phyloP scores from a whole-genome alignment of 2,888 invertebrate species.

The Amiota mariae region DNA sequence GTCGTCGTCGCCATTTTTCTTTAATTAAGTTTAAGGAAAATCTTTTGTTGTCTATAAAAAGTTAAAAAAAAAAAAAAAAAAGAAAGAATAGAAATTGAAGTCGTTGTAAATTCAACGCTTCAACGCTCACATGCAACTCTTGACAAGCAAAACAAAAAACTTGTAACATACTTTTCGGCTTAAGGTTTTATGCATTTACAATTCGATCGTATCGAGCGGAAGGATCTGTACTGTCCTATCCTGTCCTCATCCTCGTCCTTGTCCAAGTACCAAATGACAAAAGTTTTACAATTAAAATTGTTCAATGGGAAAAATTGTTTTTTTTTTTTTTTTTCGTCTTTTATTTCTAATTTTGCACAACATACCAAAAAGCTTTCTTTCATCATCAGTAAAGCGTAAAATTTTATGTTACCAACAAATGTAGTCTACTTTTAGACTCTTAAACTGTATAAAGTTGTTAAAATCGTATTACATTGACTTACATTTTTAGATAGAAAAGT shows the following conservation, averaged over 20 bases:
- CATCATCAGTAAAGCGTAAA: slow-evolving; percentile 6
- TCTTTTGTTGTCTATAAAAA: no score
- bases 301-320: slow-evolving; percentile 1
- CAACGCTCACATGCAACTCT: not conserved
- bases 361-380: not conserved
- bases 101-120: no score
- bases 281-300: slow-evolving; percentile 61
- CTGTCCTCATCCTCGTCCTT: slow-evolving; percentile 47
- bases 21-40: no score
- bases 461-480: slow-evolving; percentile 5
- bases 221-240: no score
- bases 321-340: no score
- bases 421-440: slow-evolving; percentile 24
- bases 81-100: no score
- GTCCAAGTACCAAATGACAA: slow-evolving; percentile 38
- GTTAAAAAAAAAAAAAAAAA: no score
- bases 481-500: not conserved
- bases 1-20: no score
- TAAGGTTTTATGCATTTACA: not conserved
- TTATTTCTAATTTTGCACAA: no score
- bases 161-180: slow-evolving; percentile 27
- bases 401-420: slow-evolving; percentile 7
- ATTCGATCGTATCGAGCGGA: not conserved
- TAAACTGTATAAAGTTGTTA: slow-evolving; percentile 13
- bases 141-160: not conserved